These are phyloP conservation scores for Euclidia mi DNA, from an alignment of 2,888 invertebrate genomes.

Conservation along the genomic window DNA sequence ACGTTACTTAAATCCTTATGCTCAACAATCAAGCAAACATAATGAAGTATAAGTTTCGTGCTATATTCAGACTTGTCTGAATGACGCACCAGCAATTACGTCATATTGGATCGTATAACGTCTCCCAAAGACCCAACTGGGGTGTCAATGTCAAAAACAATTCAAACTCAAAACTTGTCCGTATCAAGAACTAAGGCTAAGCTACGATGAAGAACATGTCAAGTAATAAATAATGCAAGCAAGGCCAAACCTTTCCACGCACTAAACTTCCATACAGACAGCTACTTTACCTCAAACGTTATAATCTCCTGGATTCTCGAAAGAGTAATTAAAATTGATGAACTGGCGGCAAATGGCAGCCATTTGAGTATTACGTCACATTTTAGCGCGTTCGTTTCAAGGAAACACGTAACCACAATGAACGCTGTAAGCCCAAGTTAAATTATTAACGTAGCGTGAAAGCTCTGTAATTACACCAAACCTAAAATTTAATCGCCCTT, in stretches of 20 bases:
- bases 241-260: conserved; percentile 21
- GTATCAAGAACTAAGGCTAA: no score
- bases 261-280: conserved; percentile 29
- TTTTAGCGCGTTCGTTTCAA: conserved; percentile 20
- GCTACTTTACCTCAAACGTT: conserved; percentile 30
- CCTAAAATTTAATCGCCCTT: no score
- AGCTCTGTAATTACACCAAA: no score
- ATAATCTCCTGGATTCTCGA: conserved; percentile 45
- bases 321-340: conserved; percentile 52
- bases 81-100: no score
- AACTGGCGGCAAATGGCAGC: conserved; percentile 41
- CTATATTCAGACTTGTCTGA: no score
- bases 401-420: neutral
- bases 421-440: neutral
- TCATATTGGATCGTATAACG: no score
- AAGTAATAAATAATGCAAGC: conserved; percentile 20
- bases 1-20: no score
- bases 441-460: neutral
- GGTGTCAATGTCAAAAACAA: no score
- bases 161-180: no score
- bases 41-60: no score
- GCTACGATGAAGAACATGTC: neutral
- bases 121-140: no score
- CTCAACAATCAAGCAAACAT: no score
- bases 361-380: conserved; percentile 30